Conservation (phyloP, 1,140 invertebrate species). For the Eurosta solidaginis region DNA sequence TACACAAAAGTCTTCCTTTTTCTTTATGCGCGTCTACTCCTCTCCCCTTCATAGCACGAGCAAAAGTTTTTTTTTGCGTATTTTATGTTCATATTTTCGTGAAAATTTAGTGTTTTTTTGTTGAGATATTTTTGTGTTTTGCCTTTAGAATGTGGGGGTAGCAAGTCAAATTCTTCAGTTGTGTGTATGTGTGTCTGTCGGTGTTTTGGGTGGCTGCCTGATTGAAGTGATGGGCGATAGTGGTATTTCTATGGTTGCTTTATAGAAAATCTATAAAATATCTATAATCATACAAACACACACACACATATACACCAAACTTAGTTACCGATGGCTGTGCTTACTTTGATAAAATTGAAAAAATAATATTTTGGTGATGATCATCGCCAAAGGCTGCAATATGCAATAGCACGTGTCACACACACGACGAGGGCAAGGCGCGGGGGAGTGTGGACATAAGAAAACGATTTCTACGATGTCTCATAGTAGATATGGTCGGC, state of each 20-base stretch:
- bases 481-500: too few relatives aligned
- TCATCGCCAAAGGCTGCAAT: slow-evolving; percentile 28
- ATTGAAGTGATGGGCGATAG: neutral
- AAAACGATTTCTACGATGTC: too few relatives aligned
- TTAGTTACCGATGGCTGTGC: neutral
- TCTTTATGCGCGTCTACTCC: neutral
- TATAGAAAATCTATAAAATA: neutral
- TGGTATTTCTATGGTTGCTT: neutral
- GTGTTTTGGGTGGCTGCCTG: neutral
- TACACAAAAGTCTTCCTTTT: neutral
- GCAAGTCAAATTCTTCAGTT: neutral
- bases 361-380: slow-evolving; percentile 35
- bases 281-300: neutral
- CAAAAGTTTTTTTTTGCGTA: slow-evolving; percentile 44
- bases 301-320: too few relatives aligned
- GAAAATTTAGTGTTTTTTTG: slow-evolving; percentile 45
- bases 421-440: neutral
- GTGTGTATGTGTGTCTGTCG: too few relatives aligned
- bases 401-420: neutral
- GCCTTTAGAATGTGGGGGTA: slow-evolving; percentile 42
- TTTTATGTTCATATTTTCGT: slow-evolving; percentile 39
- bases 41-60: neutral
- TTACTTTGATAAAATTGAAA: slow-evolving; percentile 28
- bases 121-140: slow-evolving; percentile 41
- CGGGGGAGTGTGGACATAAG: neutral